phyloP scores from a whole-genome alignment of 2,797 vertebrate species.

The Alosa sapidissima region DNA sequence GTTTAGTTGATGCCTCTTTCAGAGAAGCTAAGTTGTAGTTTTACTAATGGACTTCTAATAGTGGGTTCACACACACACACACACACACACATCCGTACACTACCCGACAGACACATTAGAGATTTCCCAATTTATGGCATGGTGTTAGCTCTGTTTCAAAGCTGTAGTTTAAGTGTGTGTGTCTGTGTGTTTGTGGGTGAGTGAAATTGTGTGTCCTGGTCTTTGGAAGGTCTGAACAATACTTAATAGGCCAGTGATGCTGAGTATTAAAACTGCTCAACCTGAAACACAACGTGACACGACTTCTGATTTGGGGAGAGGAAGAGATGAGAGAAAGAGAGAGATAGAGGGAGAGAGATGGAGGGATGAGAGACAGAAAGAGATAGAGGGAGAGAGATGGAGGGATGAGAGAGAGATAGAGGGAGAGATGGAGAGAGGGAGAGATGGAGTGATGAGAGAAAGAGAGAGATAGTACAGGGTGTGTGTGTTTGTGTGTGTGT shows the following conservation, averaged over 20 bases:
- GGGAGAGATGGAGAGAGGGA: not conserved
- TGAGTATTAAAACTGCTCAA: conserved; percentile 75
- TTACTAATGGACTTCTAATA: not conserved
- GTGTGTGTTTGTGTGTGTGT: not conserved
- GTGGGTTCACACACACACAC: not conserved
- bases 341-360: conserved; percentile 23
- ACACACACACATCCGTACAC: not conserved
- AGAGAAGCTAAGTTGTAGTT: not conserved
- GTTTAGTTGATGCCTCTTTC: not conserved
- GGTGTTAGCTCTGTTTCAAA: not conserved
- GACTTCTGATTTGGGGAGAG: conserved; percentile 62
- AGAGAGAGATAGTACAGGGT: not conserved
- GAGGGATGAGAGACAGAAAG: conserved; percentile 39
- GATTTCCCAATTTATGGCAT: not conserved
- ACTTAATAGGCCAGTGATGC: conserved; percentile 76
- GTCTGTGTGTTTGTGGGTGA: conserved; percentile 44
- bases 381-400: not conserved
- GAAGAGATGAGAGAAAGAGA: conserved; percentile 1
- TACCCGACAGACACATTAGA: not conserved
- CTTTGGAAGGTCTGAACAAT: conserved; percentile 62
- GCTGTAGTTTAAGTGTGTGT: conserved; percentile 21
- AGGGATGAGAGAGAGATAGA: not conserved
- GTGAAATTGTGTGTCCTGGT: conserved; percentile 50
- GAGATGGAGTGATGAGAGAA: not conserved
- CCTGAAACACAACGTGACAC: conserved; percentile 72